These are phyloP conservation scores for Theodoxus fluviatilis DNA, from an alignment of 2,888 invertebrate species.

Conservation along the genomic window DNA sequence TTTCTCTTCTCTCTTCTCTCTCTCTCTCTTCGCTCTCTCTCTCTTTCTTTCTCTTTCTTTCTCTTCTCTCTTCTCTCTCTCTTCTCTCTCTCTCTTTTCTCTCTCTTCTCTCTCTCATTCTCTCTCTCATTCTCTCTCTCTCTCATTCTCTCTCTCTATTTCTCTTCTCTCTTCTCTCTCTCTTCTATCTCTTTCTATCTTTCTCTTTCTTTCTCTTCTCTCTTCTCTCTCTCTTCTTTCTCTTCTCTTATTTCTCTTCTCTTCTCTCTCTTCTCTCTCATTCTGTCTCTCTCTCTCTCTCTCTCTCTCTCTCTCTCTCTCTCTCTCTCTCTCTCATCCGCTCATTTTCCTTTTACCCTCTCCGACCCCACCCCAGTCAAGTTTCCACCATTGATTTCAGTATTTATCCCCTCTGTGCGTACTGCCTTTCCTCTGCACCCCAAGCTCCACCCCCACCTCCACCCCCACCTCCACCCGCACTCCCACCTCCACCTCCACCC, in stretches of 20 bases:
- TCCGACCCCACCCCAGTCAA: no score
- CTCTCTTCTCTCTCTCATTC: neutral
- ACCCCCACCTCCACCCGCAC: no score
- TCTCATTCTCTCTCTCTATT: conserved; percentile 6
- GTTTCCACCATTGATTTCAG: no score
- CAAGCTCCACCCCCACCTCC: no score
- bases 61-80: neutral
- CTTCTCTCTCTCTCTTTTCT: neutral
- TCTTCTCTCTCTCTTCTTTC: neutral
- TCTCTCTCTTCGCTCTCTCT: conserved; percentile 2
- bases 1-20: neutral
- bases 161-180: neutral
- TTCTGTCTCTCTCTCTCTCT: conserved; percentile 12
- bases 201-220: neutral
- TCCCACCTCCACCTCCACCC: no score
- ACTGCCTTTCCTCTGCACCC: no score
- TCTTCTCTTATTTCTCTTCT: neutral
- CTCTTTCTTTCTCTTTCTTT: neutral
- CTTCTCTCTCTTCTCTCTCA: neutral
- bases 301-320: neutral
- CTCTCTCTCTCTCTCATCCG: neutral
- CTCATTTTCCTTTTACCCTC: no score
- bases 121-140: neutral
- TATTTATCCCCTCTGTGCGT: no score
- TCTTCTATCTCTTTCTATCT: neutral